phyloP scores from a whole-genome alignment of 2,113 vertebrate species.

The Gopherus flavomarginatus region DNA sequence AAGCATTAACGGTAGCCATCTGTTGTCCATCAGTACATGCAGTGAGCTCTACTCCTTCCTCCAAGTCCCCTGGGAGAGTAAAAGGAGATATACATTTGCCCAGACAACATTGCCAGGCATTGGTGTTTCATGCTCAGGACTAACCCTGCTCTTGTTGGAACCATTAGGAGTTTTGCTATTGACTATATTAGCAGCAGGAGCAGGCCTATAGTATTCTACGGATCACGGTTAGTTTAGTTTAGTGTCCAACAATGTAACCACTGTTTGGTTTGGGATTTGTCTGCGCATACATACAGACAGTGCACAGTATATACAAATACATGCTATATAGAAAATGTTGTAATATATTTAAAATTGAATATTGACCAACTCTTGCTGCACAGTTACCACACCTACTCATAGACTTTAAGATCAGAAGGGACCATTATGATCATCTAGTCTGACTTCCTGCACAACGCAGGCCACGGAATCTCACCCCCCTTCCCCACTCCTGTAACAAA shows the following conservation, averaged over 20 bases:
- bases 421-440: too few relatives aligned
- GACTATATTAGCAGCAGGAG: not conserved
- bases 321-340: not conserved
- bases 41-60: constrained; percentile 76
- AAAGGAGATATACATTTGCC: not conserved
- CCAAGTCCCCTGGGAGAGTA: constrained; percentile 54
- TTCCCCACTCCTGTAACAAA: too few relatives aligned
- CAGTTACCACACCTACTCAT: not conserved
- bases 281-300: not conserved
- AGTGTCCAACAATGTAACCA: not conserved
- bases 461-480: too few relatives aligned
- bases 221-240: not conserved
- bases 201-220: not conserved
- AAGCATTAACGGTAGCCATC: constrained; percentile 64
- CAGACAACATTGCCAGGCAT: not conserved
- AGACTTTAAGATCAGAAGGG: too few relatives aligned
- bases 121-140: not conserved
- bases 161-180: not conserved
- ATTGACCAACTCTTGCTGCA: not conserved
- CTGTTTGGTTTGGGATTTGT: not conserved
- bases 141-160: not conserved
- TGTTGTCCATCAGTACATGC: constrained; percentile 72
- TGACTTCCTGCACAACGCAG: too few relatives aligned
- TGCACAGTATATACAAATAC: not conserved
- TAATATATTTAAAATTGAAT: not conserved